Evolutionary conservation across 2,888 invertebrate genomes (phyloP).

Genomic region (Apamea epomidion): DNA sequence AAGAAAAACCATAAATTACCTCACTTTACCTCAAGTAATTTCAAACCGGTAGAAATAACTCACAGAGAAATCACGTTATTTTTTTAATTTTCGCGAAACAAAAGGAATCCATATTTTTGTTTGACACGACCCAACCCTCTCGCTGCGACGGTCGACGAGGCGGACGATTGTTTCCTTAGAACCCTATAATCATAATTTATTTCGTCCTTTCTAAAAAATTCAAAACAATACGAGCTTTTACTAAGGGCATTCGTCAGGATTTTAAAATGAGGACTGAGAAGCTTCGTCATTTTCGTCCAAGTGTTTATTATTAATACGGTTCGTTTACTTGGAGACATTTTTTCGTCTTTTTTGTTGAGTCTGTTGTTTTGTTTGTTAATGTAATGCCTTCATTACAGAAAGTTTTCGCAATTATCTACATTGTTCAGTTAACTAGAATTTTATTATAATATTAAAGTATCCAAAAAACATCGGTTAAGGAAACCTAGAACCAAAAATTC

Average conservation of each 20-base stretch:
- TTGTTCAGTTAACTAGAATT: neutral
- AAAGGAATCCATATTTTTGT: slow-evolving; percentile 61
- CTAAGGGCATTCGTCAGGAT: slow-evolving; percentile 68
- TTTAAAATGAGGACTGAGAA: slow-evolving; percentile 59
- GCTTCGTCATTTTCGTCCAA: slow-evolving; percentile 61
- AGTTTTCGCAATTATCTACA: neutral
- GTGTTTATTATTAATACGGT: slow-evolving; percentile 49
- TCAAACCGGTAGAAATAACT: slow-evolving; percentile 29
- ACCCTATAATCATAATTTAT: slow-evolving; percentile 77
- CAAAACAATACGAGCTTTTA: slow-evolving; percentile 59
- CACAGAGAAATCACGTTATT: slow-evolving; percentile 60
- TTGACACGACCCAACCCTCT: slow-evolving; percentile 63
- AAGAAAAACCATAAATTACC: slow-evolving; percentile 16
- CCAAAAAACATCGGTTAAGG: neutral
- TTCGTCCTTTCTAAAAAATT: slow-evolving; percentile 68
- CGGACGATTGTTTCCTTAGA: slow-evolving; percentile 71
- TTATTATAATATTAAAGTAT: neutral
- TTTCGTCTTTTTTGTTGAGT: slow-evolving; percentile 2
- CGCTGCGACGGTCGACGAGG: slow-evolving; percentile 37
- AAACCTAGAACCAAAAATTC: no score
- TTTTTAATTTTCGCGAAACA: slow-evolving; percentile 58
- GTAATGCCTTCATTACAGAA: slow-evolving; percentile 5
- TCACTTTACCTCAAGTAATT: slow-evolving; percentile 26
- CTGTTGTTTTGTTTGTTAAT: neutral
- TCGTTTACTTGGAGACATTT: slow-evolving; percentile 16